Percentiles rank a stretch among this genome's conserved stretches.
These are phyloP conservation scores for Oligia fasciuncula DNA, from an alignment of 2,888 invertebrate species.

Conservation along the genomic window DNA sequence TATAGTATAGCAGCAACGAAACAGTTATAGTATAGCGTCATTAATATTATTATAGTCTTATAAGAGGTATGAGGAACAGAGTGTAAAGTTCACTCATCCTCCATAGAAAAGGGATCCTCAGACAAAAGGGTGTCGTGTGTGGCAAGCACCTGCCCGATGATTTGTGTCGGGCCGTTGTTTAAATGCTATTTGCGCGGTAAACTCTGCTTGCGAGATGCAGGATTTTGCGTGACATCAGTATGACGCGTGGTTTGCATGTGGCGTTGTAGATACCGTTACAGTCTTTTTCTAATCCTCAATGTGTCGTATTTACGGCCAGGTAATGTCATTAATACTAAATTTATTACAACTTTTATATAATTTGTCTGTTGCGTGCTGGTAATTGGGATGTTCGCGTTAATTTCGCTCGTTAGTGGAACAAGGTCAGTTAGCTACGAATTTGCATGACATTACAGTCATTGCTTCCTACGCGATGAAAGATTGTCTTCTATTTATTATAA, in stretches of 20 bases:
- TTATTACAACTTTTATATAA: conserved; percentile 28
- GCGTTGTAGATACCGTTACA: not conserved
- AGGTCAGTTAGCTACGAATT: conserved; percentile 29
- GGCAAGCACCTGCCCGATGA: not conserved
- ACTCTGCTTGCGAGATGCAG: not conserved
- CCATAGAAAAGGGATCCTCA: too few relatives aligned
- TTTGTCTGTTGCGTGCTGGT: conserved; percentile 19
- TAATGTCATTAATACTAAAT: conserved; percentile 24
- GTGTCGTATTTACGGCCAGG: not conserved
- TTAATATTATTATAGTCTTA: too few relatives aligned
- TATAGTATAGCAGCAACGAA: too few relatives aligned
- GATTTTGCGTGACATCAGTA: not conserved
- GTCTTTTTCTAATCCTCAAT: not conserved
- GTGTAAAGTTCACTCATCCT: too few relatives aligned
- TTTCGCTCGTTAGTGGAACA: conserved; percentile 34
- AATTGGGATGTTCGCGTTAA: conserved; percentile 42
- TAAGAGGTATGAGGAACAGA: too few relatives aligned
- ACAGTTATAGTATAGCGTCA: too few relatives aligned
- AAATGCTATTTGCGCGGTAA: not conserved
- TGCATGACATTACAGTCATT: conserved; percentile 5
- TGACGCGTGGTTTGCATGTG: not conserved
- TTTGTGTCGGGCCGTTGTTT: not conserved
- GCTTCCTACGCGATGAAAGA: conserved; percentile 15
- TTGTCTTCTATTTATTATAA: conserved; percentile 9
- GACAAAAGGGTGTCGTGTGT: too few relatives aligned